These are phyloP conservation scores for Pristionchus japonicus DNA, from an alignment of 2,888 invertebrate species.

Conservation along the genomic window DNA sequence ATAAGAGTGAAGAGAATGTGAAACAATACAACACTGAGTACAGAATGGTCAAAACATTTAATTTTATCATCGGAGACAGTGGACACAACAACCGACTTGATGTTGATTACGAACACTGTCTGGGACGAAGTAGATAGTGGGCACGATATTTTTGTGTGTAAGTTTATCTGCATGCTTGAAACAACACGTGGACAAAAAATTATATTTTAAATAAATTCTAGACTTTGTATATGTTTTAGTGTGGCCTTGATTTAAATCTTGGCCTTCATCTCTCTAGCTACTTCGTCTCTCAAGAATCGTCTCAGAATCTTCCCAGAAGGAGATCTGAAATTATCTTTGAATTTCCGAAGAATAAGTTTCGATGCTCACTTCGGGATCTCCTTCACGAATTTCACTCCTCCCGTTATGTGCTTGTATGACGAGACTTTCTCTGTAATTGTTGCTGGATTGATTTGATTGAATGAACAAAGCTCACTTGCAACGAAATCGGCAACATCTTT, in stretches of 20 bases:
- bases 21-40: too few species aligned
- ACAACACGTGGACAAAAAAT: too few species aligned
- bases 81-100: too few species aligned
- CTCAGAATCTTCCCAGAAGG: not conserved
- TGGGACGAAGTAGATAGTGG: too few species aligned
- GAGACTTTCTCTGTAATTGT: constrained; percentile 48
- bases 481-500: constrained; percentile 49
- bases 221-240: too few species aligned
- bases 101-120: too few species aligned
- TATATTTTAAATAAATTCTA: too few species aligned
- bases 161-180: too few species aligned
- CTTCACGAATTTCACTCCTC: constrained; percentile 51
- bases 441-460: not conserved
- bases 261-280: not conserved
- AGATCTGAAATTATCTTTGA: not conserved
- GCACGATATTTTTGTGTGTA: too few species aligned
- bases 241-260: not conserved
- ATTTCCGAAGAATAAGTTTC: not conserved
- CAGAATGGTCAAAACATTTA: too few species aligned
- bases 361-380: constrained; percentile 49
- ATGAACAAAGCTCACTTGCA: constrained; percentile 27
- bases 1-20: too few species aligned
- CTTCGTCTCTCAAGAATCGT: constrained; percentile 14
- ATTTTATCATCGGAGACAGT: too few species aligned
- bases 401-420: constrained; percentile 54